A percentile compares a stretch with the other conserved stretches of the same genome.
Evolutionary conservation across 2,888 invertebrate species (phyloP).

Genomic region (Malacosoma neustria): DNA sequence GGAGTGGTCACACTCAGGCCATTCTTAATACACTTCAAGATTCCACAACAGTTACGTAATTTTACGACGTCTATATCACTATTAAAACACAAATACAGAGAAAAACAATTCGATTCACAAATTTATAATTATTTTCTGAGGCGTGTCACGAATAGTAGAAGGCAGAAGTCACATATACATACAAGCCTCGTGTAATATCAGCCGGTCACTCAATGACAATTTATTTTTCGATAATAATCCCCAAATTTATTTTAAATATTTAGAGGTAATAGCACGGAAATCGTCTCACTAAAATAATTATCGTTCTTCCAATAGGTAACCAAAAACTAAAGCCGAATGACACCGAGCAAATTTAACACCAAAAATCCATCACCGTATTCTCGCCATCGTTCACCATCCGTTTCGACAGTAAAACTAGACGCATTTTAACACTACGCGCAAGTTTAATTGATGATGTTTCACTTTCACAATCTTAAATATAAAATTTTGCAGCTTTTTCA

Average conservation of each 20-base stretch:
- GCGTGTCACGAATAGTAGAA: conserved; percentile 75
- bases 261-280: conserved; percentile 50
- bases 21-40: conserved; percentile 71
- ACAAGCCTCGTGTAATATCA: conserved; percentile 76
- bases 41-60: conserved; percentile 76
- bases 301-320: conserved; percentile 50
- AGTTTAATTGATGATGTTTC: conserved; percentile 57
- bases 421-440: conserved; percentile 72
- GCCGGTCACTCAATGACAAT: conserved; percentile 76
- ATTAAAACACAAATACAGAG: conserved; percentile 69
- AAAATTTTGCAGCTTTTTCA: conserved; percentile 54
- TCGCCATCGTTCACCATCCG: conserved; percentile 76
- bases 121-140: conserved; percentile 72
- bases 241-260: conserved; percentile 49
- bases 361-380: conserved; percentile 75
- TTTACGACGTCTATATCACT: conserved; percentile 67
- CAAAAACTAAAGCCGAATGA: conserved; percentile 66
- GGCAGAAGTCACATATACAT: conserved; percentile 74
- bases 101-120: conserved; percentile 67
- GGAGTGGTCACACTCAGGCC: conserved; percentile 73
- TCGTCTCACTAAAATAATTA: conserved; percentile 52
- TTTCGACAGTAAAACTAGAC: conserved; percentile 69
- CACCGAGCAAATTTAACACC: conserved; percentile 74
- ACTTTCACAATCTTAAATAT: conserved; percentile 66
- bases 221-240: conserved; percentile 64